Evolutionary conservation across 2,888 invertebrate species (phyloP).

Genomic region (Lapara coniferarum): DNA sequence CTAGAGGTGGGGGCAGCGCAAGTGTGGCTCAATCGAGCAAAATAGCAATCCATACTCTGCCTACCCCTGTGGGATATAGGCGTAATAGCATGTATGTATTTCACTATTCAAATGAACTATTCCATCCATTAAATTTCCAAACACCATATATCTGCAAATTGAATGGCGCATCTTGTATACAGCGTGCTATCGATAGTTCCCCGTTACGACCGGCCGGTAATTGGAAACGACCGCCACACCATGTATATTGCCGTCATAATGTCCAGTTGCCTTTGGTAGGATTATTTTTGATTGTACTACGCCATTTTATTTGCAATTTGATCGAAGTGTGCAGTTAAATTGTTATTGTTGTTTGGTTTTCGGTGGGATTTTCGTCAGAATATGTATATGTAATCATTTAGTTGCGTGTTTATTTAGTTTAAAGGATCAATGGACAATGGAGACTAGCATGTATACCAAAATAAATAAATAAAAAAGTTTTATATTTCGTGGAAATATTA

Average conservation of each 20-base stretch:
- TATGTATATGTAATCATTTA: no score
- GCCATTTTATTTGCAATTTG: conserved; percentile 28
- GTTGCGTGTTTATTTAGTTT: no score
- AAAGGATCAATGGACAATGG: no score
- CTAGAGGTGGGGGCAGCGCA: no score
- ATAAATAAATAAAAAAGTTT: no score
- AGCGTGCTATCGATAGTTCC: conserved; percentile 57
- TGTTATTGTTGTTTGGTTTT: conserved; percentile 28
- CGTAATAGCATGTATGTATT: no score
- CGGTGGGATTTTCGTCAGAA: neutral
- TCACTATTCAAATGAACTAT: neutral
- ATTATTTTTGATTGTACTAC: conserved; percentile 40
- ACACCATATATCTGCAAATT: conserved; percentile 35
- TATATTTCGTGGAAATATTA: no score
- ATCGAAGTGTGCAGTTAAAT: conserved; percentile 18
- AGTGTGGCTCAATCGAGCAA: no score
- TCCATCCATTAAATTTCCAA: conserved; percentile 2
- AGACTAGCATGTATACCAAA: no score
- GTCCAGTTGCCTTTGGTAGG: conserved; percentile 35
- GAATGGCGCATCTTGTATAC: conserved; percentile 37
- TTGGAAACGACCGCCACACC: conserved; percentile 56
- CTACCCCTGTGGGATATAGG: no score
- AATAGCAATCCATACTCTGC: no score
- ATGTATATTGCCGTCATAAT: conserved; percentile 40
- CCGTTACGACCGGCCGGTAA: conserved; percentile 64